Base-by-base conservation (phyloP, 1,140 invertebrate genomes). In the Drosophila albomicans region DNA sequence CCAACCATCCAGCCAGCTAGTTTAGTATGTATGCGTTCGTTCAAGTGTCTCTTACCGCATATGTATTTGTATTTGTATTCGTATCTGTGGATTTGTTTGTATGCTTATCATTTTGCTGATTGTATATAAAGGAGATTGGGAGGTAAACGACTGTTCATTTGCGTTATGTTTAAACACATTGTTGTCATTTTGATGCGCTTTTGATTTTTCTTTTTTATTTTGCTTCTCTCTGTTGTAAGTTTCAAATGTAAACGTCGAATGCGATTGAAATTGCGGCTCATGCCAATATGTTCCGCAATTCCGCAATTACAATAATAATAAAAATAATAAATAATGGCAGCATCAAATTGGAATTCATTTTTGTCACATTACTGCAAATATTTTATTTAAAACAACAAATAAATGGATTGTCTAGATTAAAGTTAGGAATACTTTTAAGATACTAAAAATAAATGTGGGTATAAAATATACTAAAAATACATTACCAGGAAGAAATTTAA, bases 1-100 rank as follows among this genome's bases (percentile, higher is more conserved):
- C 67, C 79, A 82, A 67, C 84, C 70, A 79, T 67, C 68, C 76
- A 82, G 30, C 64, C 79, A 82, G 67, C 84, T 74, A 79, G 67
- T 68, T 74, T 61, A 45, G 35, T 58, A 25, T 62, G 46, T 66
- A 30, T 67, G 32, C 6, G 45, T 66, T 76, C 20, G 51, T 52
- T 76, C 61, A 64, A 81, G 81, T 84, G 59, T 54, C 13, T 43
- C 57, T 46, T 69, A 35, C 16, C 61, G 66, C 66, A 41, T 13
- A 13, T 49, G 43, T 64, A 5, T 46, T 7, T 71, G 49, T 63
- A 38, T 49, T 54, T 30, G 45, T 48, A 48, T 25, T 41, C 54
- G 46, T 51, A 49, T 38, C 48, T 61, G 45, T 38, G 30, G 25
- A 41, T 16, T 1, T 25, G 35, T 16, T 10, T 52, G 32, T 49